Percentiles rank a stretch among this genome's conserved stretches.
These are phyloP conservation scores for Empis stercorea DNA, from an alignment of 2,888 invertebrate species.

Conservation along the genomic window DNA sequence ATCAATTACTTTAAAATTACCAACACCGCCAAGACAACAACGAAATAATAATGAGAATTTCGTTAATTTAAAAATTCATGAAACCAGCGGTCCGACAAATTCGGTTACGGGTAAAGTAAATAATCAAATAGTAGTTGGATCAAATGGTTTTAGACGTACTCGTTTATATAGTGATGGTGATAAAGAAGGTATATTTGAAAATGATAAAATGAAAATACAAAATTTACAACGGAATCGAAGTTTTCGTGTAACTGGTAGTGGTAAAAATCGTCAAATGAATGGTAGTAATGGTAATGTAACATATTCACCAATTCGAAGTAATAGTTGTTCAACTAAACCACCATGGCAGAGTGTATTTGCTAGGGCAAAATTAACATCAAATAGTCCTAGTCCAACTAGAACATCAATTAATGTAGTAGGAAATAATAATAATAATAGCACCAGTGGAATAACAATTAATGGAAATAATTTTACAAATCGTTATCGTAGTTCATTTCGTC, in stretches of 20 bases:
- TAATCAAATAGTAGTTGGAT: conserved; percentile 11
- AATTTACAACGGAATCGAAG: conserved; percentile 18
- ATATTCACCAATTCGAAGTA: too few species aligned
- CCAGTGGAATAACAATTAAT: conserved; percentile 8
- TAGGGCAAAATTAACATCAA: conserved; percentile 3
- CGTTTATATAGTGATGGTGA: conserved; percentile 21
- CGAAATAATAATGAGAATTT: conserved; percentile 3
- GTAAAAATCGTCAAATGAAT: background rate
- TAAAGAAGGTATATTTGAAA: conserved; percentile 10
- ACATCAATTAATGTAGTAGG: conserved; percentile 4
- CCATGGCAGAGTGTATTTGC: conserved; percentile 20
- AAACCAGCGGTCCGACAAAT: conserved; percentile 8
- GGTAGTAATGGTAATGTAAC: background rate
- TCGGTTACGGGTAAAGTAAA: conserved; percentile 19
- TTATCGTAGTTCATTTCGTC: conserved; percentile 27
- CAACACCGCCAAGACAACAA: conserved; percentile 10
- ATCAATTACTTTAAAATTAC: background rate
- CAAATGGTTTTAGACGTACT: conserved; percentile 11
- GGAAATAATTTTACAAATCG: conserved; percentile 16
- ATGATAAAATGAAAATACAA: conserved; percentile 9
- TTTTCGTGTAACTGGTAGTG: conserved; percentile 15
- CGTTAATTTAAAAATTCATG: conserved; percentile 7
- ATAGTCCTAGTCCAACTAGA: background rate
- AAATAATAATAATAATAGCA: too few species aligned
- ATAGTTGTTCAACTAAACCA: conserved; percentile 11